A percentile compares a stretch with the other conserved stretches of the same genome.
These are phyloP conservation scores for Tapirus terrestris DNA, from an alignment of 2,113 vertebrate species.

Conservation along the genomic window DNA sequence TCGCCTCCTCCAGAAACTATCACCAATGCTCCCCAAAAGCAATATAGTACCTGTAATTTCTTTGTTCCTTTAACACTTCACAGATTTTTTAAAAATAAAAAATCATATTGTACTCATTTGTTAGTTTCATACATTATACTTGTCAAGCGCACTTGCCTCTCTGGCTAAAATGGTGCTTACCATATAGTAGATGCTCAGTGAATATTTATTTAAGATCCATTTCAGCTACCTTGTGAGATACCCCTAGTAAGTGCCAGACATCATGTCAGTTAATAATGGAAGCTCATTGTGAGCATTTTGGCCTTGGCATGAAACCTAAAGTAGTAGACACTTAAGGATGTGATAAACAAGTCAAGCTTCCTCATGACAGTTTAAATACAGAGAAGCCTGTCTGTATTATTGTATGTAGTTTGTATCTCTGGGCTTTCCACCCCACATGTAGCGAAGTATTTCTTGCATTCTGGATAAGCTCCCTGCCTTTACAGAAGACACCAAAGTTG, in stretches of 20 bases:
- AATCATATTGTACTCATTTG: background rate
- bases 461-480: background rate
- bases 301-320: background rate
- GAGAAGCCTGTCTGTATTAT: background rate
- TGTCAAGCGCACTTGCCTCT: background rate
- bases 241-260: background rate
- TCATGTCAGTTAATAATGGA: background rate
- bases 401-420: background rate
- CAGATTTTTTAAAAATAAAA: background rate
- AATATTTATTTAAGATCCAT: background rate
- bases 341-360: background rate
- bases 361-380: background rate
- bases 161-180: background rate
- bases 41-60: background rate
- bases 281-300: background rate
- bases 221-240: background rate
- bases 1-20: background rate
- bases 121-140: background rate
- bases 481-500: background rate
- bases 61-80: background rate
- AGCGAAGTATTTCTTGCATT: background rate
- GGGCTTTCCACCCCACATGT: background rate
- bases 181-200: background rate
- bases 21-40: background rate
- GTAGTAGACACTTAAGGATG: background rate